Base-by-base conservation (phyloP, 1,140 invertebrate genomes). In the Drosophila elegans region DNA sequence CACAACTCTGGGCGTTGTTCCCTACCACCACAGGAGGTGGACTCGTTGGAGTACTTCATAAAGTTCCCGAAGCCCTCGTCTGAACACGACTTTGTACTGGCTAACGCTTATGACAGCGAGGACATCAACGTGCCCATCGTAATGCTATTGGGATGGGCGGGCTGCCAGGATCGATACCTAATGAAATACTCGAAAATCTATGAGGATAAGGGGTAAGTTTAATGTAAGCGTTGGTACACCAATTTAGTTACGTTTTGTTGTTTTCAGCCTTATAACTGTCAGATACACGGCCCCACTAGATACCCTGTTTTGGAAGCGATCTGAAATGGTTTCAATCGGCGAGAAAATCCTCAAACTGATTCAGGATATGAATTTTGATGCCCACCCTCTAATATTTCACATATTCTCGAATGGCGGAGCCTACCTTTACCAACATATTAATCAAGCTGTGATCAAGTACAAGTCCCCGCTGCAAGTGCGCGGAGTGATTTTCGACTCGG, bases 371-470 rank as follows among this genome's bases (percentile, higher is more conserved):
- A 95, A 94, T 76, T 93, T 96, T 34, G 94, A 95, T 83, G 93
- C 93, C 16, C 95, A 96, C 85, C 96, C 96, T 2, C 94, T 97
- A 41, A 95, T 97, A 56, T 95, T 97, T 82, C 96, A 97, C 74
- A 94, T 96, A 38, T 97, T 97, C 90, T 97, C 96, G 52, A 97
- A 97, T 91, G 96, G 96, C 12, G 96, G 96, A 27, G 95, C 95
- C 1, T 94, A 94, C 68, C 91, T 96, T 4, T 96, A 96, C 86
- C 94, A 95, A 71, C 94, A 95, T 78, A 93, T 96, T 32, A 94
- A 94, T 32, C 79, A 94, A 41, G 94, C 95, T 3, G 93, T 95
- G 71, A 90, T 94, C 55, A 93, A 93, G 48, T 85, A 85, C 29
- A 91, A 93, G 7, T 93, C 93, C 42, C 92, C 93, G 1, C 75